Base-by-base conservation (phyloP, 53 echinoderm and acorn worm species). In the Crossaster papposus region DNA sequence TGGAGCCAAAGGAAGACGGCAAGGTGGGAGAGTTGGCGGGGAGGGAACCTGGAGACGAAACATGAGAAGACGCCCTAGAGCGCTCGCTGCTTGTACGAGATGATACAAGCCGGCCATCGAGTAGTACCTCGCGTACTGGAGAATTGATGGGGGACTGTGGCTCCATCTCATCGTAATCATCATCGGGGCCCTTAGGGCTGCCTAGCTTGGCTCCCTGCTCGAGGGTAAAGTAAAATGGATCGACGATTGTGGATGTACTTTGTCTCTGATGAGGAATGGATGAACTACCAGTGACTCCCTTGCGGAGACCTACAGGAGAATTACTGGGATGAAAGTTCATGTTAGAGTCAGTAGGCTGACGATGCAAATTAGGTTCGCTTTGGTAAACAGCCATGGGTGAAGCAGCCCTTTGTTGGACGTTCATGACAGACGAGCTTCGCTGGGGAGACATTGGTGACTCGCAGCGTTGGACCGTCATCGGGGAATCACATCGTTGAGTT, bases 221-320 rank as follows among this genome's bases (percentile, higher is more conserved):
- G 74, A 87, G 64, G 4, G 87, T 87, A 74, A 87, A 87, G 77
- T 87, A 87, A 63, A 87, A 75, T 36, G 87, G 87, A 36, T 87
- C 87, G 30, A 36, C n/a, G 11, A n/a, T 28, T 30, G 72, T 72
- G 34, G 53, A 76, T 2, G 15, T 20, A 28, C 58, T 63, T 23
- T 52, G 30, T 54, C 37, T 53, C 35, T 53, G 75, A 14, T 35
- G 76, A 33, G 75, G 36, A 4, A 1, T 17, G 14, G 75, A 74
- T 6, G 75, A 12, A 74, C 24, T 35, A 5, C 75, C 63, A 32
- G 10, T 71, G 15, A 32, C 2, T 58, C 58, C 75, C 35, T 34
- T n/a, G 14, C 75, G 33, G 0, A 74, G 14, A 50, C 22, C 50
- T 34, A 78, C 36, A n/a, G 85, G 73, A 20, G 85, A 85, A 73